Evolutionary conservation across 2,888 invertebrate genomes (phyloP).

Genomic region (Alloplasta piceator): DNA sequence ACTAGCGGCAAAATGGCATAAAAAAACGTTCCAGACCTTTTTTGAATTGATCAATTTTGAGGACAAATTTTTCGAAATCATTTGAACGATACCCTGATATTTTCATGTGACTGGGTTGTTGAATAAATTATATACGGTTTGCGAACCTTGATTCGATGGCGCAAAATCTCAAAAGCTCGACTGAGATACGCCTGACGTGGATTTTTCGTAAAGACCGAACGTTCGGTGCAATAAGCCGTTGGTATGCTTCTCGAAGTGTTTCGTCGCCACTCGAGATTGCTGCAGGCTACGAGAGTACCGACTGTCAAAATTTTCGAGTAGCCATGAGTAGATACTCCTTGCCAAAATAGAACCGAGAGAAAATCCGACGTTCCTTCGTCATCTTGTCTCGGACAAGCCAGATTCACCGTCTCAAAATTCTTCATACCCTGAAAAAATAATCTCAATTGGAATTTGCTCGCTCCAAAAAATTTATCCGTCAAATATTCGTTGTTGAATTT

Average conservation of each 20-base stretch:
- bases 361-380: slow-evolving; percentile 76
- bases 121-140: no score
- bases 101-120: no score
- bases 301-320: slow-evolving; percentile 85
- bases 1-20: no score
- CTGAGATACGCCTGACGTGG: slow-evolving; percentile 85
- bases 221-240: slow-evolving; percentile 87
- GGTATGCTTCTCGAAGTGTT: slow-evolving; percentile 85
- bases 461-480: neutral
- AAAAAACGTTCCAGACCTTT: no score
- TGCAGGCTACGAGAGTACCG: slow-evolving; percentile 86
- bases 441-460: no score
- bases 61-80: no score
- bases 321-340: slow-evolving; percentile 83
- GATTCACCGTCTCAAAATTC: slow-evolving; percentile 78
- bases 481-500: neutral
- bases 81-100: no score
- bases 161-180: slow-evolving; percentile 84
- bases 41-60: no score
- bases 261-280: slow-evolving; percentile 87
- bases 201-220: slow-evolving; percentile 86
- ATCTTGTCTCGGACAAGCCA: slow-evolving; percentile 73
- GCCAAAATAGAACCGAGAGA: slow-evolving; percentile 82
- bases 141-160: slow-evolving; percentile 77
- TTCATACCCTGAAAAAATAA: slow-evolving; percentile 77